Conservation (phyloP, 2,113 vertebrate species). For the Ivindomyrus marchei region DNA sequence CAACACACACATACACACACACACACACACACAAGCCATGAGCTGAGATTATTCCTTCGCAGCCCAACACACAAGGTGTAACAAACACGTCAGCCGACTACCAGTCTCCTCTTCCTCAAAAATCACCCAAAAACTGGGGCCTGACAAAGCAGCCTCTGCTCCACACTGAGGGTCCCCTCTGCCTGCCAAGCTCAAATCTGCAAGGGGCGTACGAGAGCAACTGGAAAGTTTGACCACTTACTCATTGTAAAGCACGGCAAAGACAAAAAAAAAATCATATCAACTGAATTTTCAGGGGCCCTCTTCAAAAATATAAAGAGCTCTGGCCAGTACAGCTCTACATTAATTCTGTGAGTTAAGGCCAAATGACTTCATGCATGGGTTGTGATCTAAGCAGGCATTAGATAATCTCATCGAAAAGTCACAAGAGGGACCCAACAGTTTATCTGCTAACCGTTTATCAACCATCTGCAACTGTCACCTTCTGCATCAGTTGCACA, state of each 20-base stretch:
- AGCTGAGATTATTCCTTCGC: not conserved
- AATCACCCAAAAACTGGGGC: conserved; percentile 64
- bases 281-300: not conserved
- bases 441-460: not conserved
- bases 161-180: not conserved
- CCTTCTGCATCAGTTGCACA: not conserved
- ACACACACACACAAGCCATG: not conserved
- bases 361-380: not conserved
- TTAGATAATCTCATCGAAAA: not conserved
- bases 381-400: not conserved
- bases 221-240: not conserved
- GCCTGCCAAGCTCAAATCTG: conserved; percentile 40
- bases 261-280: not conserved
- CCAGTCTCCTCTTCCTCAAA: conserved; percentile 58
- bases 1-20: not conserved
- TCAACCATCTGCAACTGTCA: not conserved
- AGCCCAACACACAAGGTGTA: conserved; percentile 23
- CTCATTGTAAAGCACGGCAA: not conserved
- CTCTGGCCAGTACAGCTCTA: not conserved
- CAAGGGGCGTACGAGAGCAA: not conserved
- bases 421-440: not conserved
- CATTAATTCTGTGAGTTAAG: not conserved
- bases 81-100: conserved; percentile 47
- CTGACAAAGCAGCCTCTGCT: conserved; percentile 59
- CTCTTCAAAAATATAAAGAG: not conserved